Conservation (phyloP, 2,888 invertebrate species). For the Leucoma salicis region DNA sequence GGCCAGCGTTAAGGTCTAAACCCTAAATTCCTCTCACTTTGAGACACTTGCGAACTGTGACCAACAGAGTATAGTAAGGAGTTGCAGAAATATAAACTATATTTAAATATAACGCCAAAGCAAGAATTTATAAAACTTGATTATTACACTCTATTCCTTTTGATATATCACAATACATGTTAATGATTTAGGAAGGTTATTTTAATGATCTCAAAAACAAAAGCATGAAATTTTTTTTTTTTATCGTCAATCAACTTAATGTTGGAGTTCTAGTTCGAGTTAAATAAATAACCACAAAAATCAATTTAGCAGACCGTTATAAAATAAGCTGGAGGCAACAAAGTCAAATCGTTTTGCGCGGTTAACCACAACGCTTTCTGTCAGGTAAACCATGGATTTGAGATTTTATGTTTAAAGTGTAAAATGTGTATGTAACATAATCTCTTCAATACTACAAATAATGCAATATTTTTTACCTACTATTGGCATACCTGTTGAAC, state of each 20-base stretch:
- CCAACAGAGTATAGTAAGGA: too few relatives aligned
- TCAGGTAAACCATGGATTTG: conserved; percentile 72
- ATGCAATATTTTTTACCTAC: conserved; percentile 43
- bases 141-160: conserved; percentile 2
- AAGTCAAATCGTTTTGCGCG: conserved; percentile 78
- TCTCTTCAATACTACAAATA: conserved; percentile 58
- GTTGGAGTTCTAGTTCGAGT: conserved; percentile 55
- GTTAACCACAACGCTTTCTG: conserved; percentile 75
- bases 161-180: conserved; percentile 10
- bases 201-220: conserved; percentile 21
- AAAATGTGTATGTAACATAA: conserved; percentile 54
- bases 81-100: too few relatives aligned
- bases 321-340: conserved; percentile 76
- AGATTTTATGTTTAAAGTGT: conserved; percentile 64
- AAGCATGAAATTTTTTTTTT: conserved; percentile 24
- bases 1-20: too few relatives aligned
- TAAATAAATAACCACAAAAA: conserved; percentile 81
- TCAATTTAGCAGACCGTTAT: conserved; percentile 80
- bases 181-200: conserved; percentile 21
- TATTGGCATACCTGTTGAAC: conserved; percentile 65
- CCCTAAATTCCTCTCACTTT: too few relatives aligned
- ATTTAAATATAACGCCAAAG: too few relatives aligned
- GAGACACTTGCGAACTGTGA: too few relatives aligned
- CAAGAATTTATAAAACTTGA: too few relatives aligned
- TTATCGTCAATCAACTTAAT: conserved; percentile 38